Evolutionary conservation across 2,888 invertebrate genomes (phyloP).

Genomic region (Yponomeuta sedellus): DNA sequence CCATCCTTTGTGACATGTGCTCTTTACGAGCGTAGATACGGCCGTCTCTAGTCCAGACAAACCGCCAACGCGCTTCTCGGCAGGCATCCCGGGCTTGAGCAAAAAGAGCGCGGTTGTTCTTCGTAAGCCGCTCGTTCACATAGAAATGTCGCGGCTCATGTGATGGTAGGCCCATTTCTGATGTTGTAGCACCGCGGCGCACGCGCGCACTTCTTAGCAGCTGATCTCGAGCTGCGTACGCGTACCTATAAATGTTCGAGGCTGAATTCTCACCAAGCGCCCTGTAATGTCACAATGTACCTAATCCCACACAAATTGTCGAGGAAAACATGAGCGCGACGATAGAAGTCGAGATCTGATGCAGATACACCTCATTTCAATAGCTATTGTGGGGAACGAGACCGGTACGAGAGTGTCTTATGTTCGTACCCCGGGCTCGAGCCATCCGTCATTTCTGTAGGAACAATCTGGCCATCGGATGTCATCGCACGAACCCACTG

Average conservation of each 20-base stretch:
- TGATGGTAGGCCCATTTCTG: no score
- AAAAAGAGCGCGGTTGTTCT: no score
- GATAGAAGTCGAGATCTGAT: slow-evolving; percentile 61
- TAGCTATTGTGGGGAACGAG: slow-evolving; percentile 55
- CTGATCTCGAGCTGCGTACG: no score
- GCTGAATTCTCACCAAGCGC: neutral
- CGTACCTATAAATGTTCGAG: neutral
- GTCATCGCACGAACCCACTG: neutral
- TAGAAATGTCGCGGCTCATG: no score
- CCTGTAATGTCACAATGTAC: slow-evolving; percentile 40
- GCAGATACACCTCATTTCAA: slow-evolving; percentile 67
- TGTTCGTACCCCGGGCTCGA: slow-evolving; percentile 40
- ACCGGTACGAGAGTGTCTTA: slow-evolving; percentile 45
- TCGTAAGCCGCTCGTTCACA: no score
- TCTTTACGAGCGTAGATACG: no score
- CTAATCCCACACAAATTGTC: slow-evolving; percentile 62
- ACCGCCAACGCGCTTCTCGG: no score
- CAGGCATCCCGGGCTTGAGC: no score
- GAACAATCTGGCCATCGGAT: slow-evolving; percentile 29
- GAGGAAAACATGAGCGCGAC: slow-evolving; percentile 45
- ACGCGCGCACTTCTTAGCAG: no score
- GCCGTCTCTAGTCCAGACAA: no score
- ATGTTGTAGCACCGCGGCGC: no score
- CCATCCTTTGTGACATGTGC: no score
- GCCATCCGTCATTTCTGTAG: slow-evolving; percentile 59